Evolutionary conservation across 2,797 vertebrate species (phyloP).

Genomic region (Harpagifer antarcticus): DNA sequence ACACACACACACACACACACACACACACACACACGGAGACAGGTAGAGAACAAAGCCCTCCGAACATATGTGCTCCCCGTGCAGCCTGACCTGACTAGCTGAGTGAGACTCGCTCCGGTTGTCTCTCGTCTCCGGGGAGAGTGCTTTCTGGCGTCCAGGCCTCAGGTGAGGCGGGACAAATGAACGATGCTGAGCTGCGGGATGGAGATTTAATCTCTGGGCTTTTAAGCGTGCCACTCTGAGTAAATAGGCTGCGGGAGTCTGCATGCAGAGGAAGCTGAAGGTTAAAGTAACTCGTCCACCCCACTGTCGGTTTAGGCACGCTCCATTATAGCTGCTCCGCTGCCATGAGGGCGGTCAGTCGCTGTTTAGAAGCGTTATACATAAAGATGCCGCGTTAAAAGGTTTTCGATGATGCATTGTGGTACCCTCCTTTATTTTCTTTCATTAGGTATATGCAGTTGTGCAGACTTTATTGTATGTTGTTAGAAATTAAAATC

Average conservation of each 20-base stretch:
- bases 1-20: conserved; percentile 2
- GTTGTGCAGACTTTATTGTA: conserved; percentile 5
- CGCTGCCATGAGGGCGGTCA: conserved; percentile 50
- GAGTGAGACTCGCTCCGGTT: conserved; percentile 59
- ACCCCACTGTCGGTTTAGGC: conserved; percentile 44
- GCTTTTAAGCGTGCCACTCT: conserved; percentile 63
- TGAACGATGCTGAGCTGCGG: conserved; percentile 69
- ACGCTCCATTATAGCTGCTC: conserved; percentile 59
- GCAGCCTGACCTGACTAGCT: conserved; percentile 68
- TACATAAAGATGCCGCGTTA: conserved; percentile 51
- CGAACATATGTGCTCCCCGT: conserved; percentile 63
- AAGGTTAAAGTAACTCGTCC: conserved; percentile 80
- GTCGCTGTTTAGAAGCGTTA: conserved; percentile 56
- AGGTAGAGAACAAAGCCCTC: conserved; percentile 59
- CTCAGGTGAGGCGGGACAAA: conserved; percentile 76
- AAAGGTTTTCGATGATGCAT: conserved; percentile 9
- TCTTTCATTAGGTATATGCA: background rate
- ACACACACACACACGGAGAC: conserved; percentile 8
- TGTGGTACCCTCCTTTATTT: conserved; percentile 10
- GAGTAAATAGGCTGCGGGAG: conserved; percentile 68
- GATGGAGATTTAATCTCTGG: conserved; percentile 78
- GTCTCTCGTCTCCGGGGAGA: conserved; percentile 59
- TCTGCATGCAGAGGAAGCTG: conserved; percentile 66
- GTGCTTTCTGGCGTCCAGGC: conserved; percentile 56
- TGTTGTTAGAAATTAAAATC: too few species aligned